Percentiles rank a stretch among this genome's conserved stretches.
These are phyloP conservation scores for Carettochelys insculpta DNA, from an alignment of 2,113 vertebrate species.

Conservation along the genomic window DNA sequence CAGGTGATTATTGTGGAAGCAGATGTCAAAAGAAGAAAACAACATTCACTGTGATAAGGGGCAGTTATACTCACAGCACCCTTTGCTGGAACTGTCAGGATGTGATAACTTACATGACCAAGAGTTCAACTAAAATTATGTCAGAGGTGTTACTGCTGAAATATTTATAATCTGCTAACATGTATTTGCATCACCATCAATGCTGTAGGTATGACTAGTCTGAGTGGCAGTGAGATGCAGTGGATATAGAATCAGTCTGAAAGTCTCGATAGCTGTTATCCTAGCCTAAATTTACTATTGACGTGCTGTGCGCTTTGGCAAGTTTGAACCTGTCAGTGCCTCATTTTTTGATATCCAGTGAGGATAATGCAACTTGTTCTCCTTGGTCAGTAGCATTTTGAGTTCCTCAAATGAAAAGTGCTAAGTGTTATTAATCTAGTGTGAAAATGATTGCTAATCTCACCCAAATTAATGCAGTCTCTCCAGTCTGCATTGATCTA, in stretches of 20 bases:
- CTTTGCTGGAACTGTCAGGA: background rate
- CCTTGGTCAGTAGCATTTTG: background rate
- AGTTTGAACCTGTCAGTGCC: background rate
- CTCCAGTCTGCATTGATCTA: background rate
- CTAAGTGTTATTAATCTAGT: background rate
- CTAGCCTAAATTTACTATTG: background rate
- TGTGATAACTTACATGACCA: rapidly evolving
- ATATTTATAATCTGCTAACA: background rate
- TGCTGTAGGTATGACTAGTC: background rate
- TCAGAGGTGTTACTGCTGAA: no score
- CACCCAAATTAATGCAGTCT: background rate
- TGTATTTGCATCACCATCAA: rapidly evolving
- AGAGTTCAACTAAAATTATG: background rate
- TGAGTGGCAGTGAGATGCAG: background rate
- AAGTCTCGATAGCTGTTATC: background rate
- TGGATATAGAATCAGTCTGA: background rate
- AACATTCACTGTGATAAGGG: rapidly evolving
- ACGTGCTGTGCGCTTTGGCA: background rate
- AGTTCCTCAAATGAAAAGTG: background rate
- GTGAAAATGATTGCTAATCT: background rate
- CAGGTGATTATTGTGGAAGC: rapidly evolving
- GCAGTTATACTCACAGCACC: rapidly evolving
- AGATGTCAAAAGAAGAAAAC: rapidly evolving
- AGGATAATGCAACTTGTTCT: background rate
- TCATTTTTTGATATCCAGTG: background rate